Conservation (phyloP, 2,888 invertebrate genomes). For the Melinaea marsaeus region DNA sequence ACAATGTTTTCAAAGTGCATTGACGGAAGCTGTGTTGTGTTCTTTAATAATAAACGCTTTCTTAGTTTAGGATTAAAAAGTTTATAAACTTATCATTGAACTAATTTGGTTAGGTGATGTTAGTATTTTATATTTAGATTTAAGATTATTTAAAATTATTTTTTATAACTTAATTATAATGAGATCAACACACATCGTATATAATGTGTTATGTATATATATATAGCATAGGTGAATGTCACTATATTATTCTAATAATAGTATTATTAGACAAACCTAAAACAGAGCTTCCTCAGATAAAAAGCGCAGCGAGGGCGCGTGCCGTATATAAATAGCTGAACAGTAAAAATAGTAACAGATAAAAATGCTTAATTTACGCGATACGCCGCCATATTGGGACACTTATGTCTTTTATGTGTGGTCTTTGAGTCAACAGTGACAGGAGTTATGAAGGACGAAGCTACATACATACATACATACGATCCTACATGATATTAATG, state of each 20-base stretch:
- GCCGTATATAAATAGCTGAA: conserved; percentile 47
- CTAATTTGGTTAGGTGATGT: background rate
- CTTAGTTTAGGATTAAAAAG: conserved; percentile 24
- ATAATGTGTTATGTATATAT: too few species aligned
- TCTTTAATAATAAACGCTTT: conserved; percentile 42
- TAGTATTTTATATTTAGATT: background rate
- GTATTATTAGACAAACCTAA: conserved; percentile 38
- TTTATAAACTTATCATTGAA: background rate
- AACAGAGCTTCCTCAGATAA: conserved; percentile 51
- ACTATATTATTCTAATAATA: conserved; percentile 49
- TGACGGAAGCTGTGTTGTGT: conserved; percentile 57
- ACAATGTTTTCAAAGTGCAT: conserved; percentile 61
- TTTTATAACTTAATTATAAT: too few species aligned
- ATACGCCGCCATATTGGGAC: conserved; percentile 60
- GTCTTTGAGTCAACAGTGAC: conserved; percentile 72
- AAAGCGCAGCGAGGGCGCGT: conserved; percentile 63
- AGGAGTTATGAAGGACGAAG: conserved; percentile 51
- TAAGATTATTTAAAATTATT: background rate
- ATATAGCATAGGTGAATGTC: conserved; percentile 34
- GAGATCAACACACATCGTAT: too few species aligned
- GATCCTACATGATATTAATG: background rate
- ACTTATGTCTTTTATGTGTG: conserved; percentile 76
- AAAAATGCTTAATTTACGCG: conserved; percentile 75
- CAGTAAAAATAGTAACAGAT: conserved; percentile 68
- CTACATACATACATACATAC: conserved; percentile 31